Evolutionary conservation across 2,797 vertebrate species (phyloP), one percentile per base, ranked within the genome.

Genomic region (Melanogrammus aeglefinus): DNA sequence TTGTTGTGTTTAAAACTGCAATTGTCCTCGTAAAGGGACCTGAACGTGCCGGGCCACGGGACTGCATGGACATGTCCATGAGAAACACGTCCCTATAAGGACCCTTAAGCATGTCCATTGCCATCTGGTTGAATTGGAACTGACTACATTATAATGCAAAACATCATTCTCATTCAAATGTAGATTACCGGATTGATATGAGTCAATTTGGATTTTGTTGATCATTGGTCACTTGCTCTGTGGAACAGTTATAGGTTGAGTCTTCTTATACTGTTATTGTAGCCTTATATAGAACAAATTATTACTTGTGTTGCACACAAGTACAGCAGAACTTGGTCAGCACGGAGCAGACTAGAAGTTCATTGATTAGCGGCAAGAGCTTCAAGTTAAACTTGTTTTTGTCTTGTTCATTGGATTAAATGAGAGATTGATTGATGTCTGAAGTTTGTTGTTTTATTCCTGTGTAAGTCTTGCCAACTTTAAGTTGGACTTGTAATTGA

Each of bases 391-490:
- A 24, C n/a, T 8, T 63, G 18, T 63, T 9, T 69, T 4, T 24
- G 0, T 69, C 63, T 4, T 8, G 9, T 69, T 27, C 63, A 27
- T 27, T 12, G n/a, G 63, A 2, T 69, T 69, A 69, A 4, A 27
- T 69, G 24, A 27, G 63, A 24, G n/a, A 24, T 66, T 27, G 63
- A 10, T 24, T 69, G 63, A 69, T 69, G 24, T 69, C 63, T 12
- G 63, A 69, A 69, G n/a, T 69, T n/a, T 69, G 63, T 69, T 24
- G 63, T 69, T 69, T 69, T 27, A 27, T 69, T 69, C 63, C 63
- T 69, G 63, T 69, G 63, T 27, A 69, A 27, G 24, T 73, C 73
- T 76, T 81, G 44, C 76, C 72, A 71, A 76, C 57, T 76, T 76
- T 79, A 63, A 77, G 79, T 69, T 69, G n/a, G 63, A 69, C n/a